Conservation (phyloP, 2,113 vertebrate genomes). For the Picathartes gymnocephalus region DNA sequence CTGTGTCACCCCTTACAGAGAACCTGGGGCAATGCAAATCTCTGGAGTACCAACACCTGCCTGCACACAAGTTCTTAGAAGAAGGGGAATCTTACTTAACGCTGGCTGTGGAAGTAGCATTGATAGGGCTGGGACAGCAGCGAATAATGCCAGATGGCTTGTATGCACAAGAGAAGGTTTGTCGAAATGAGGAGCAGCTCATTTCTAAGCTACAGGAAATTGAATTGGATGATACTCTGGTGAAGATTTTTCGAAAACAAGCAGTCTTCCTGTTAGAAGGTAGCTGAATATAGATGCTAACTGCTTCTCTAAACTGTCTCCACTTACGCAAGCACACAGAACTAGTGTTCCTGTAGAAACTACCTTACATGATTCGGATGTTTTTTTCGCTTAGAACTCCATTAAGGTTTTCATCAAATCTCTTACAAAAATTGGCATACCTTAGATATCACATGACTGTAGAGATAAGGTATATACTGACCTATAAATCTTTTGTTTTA, state of each 20-base stretch:
- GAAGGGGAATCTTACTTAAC: constrained; percentile 89
- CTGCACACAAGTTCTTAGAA: constrained; percentile 86
- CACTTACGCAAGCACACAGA: not conserved
- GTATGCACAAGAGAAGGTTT: constrained; percentile 93
- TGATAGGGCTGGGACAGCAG: constrained; percentile 94
- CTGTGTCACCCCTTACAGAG: constrained; percentile 66
- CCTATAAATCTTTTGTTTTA: not conserved
- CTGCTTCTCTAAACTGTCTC: constrained; percentile 5
- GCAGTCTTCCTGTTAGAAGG: constrained; percentile 93
- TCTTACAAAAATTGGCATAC: not conserved
- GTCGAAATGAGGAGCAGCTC: constrained; percentile 93
- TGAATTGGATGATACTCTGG: constrained; percentile 84
- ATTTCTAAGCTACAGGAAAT: constrained; percentile 92
- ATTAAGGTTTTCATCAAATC: not conserved
- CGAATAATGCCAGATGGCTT: constrained; percentile 94
- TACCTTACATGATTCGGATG: not conserved
- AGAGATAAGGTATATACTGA: not conserved
- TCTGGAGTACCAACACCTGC: constrained; percentile 86
- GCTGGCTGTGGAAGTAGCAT: constrained; percentile 88
- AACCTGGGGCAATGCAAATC: constrained; percentile 78
- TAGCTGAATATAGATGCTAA: constrained; percentile 61
- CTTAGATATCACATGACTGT: not conserved
- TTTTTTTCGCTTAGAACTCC: not conserved
- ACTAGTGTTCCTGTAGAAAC: not conserved
- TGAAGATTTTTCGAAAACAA: constrained; percentile 95